A percentile compares a stretch with the other conserved stretches of the same genome.
Evolutionary conservation across 1,140 invertebrate species (phyloP).

Genomic region (Euura lappo): DNA sequence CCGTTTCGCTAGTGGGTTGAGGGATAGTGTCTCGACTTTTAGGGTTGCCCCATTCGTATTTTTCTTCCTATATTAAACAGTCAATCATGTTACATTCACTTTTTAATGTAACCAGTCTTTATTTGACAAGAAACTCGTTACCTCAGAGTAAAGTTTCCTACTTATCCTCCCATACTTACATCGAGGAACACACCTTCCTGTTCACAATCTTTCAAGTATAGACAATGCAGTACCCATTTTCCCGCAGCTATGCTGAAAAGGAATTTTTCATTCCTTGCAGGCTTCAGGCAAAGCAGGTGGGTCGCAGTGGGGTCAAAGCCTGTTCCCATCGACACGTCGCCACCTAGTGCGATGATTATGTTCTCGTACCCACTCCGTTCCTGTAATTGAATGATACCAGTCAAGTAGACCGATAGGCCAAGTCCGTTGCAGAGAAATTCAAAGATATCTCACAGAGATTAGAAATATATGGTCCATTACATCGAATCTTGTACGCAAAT

Average conservation of each 20-base stretch:
- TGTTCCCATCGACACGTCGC: constrained; percentile 65
- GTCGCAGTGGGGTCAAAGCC: constrained; percentile 74
- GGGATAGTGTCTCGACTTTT: constrained; percentile 60
- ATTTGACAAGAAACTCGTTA: not conserved
- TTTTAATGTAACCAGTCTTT: not conserved
- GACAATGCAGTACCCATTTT: constrained; percentile 83
- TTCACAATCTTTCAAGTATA: constrained; percentile 75
- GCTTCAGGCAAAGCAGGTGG: constrained; percentile 78
- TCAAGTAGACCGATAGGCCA: too few species aligned
- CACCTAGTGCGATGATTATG: constrained; percentile 71
- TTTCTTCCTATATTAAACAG: constrained; percentile 68
- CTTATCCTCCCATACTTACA: constrained; percentile 55
- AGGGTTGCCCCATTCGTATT: constrained; percentile 80
- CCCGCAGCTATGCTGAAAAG: constrained; percentile 83
- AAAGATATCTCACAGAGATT: too few species aligned
- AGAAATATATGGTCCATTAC: too few species aligned
- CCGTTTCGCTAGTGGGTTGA: constrained; percentile 49
- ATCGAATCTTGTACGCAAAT: too few species aligned
- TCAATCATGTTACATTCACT: not conserved
- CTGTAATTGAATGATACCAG: constrained; percentile 36
- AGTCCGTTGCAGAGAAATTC: too few species aligned
- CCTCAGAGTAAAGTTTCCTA: too few species aligned
- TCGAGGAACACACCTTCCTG: constrained; percentile 70
- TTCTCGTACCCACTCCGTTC: constrained; percentile 56
- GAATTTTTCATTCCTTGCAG: constrained; percentile 84